A percentile compares a stretch with the other conserved stretches of the same genome.
phyloP scores from a whole-genome alignment of 2,797 vertebrate genomes.

The Lagorchestes hirsutus region DNA sequence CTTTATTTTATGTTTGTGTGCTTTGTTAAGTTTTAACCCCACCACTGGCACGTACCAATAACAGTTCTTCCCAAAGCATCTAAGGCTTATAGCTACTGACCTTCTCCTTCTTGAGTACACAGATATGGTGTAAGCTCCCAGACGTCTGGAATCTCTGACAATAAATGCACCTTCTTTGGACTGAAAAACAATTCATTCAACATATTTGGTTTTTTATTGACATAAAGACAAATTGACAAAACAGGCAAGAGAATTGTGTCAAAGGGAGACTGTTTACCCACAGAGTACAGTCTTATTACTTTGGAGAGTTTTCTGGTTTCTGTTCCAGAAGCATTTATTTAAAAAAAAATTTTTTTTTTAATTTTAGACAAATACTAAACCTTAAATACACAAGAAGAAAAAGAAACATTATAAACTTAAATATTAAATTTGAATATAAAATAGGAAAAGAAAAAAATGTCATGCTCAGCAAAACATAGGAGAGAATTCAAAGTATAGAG shows the following conservation, averaged over 20 bases:
- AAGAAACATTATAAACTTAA: too few relatives aligned
- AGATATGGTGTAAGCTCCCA: conserved; percentile 90
- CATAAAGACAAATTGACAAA: conserved; percentile 31
- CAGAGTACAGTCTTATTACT: background rate
- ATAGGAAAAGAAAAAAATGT: too few relatives aligned
- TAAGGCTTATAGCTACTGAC: conserved; percentile 79
- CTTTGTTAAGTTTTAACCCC: background rate
- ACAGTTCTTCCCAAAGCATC: conserved; percentile 28
- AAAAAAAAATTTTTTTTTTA: too few relatives aligned
- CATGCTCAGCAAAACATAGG: too few relatives aligned
- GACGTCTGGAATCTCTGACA: conserved; percentile 92
- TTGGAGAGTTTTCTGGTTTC: background rate
- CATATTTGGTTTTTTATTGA: conserved; percentile 60
- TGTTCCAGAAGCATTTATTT: background rate
- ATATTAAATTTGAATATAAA: too few relatives aligned
- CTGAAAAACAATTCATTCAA: conserved; percentile 83
- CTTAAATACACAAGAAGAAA: too few relatives aligned
- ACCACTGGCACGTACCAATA: background rate
- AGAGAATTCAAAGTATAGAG: too few relatives aligned
- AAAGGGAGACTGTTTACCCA: background rate
- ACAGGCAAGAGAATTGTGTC: background rate
- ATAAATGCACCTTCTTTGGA: conserved; percentile 92
- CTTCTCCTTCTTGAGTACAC: conserved; percentile 87
- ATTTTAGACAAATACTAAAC: too few relatives aligned
- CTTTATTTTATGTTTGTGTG: too few relatives aligned